Percentiles rank a stretch among this genome's conserved stretches.
Conservation (phyloP, 2,113 vertebrate genomes). For the Colinus virginianus region DNA sequence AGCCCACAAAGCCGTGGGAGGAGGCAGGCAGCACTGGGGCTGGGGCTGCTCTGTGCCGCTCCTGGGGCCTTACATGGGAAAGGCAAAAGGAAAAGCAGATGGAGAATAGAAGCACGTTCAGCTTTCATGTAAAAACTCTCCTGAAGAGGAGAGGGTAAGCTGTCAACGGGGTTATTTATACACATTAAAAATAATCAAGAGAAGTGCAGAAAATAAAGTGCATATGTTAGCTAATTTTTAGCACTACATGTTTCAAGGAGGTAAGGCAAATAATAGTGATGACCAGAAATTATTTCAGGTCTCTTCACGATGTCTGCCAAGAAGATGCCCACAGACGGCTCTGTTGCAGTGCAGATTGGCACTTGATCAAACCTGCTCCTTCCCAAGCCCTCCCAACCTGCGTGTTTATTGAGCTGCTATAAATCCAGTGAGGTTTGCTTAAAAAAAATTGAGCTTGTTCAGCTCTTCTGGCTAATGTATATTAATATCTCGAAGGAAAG, state of each 20-base stretch:
- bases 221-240: not conserved
- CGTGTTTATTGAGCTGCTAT: not conserved
- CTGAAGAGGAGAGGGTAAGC: not conserved
- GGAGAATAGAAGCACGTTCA: not conserved
- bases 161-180: not conserved
- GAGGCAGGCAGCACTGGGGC: not conserved
- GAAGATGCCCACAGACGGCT: not conserved
- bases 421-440: not conserved
- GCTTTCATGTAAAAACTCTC: not conserved
- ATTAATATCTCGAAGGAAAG: not conserved
- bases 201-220: not conserved
- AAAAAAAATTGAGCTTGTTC: not conserved
- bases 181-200: not conserved
- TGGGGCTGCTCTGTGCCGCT: not conserved
- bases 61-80: not conserved
- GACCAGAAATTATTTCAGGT: not conserved
- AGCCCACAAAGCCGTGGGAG: slow-evolving; percentile 58
- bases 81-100: not conserved
- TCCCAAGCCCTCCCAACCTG: not conserved
- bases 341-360: not conserved
- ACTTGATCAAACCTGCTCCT: not conserved
- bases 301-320: not conserved
- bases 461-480: not conserved
- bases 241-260: not conserved
- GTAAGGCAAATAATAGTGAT: not conserved